Percentiles rank a stretch among this genome's conserved stretches.
These are phyloP conservation scores for Coelogynopora nodosa DNA, from an alignment of 2,888 invertebrate species.

Conservation along the genomic window DNA sequence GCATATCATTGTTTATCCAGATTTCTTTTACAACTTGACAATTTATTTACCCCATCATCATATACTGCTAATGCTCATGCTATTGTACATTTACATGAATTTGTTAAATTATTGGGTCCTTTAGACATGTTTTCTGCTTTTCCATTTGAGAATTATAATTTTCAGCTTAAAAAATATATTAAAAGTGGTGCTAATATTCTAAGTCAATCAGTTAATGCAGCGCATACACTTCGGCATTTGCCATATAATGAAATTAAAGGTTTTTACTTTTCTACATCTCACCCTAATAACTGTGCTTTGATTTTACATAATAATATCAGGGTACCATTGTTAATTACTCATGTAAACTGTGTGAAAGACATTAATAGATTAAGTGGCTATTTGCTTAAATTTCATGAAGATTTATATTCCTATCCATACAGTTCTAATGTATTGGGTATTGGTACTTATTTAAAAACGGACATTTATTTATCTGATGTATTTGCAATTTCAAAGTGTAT, in stretches of 20 bases:
- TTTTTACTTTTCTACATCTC: background rate
- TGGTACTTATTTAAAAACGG: background rate
- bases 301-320: background rate
- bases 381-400: background rate
- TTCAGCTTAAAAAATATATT: slow-evolving; percentile 40
- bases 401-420: background rate
- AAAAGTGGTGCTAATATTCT: background rate
- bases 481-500: background rate
- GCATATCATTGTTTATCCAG: too few relatives aligned
- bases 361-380: background rate
- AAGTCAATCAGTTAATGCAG: background rate
- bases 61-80: slow-evolving; percentile 47
- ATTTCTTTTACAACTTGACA: too few relatives aligned
- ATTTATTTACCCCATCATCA: slow-evolving; percentile 41
- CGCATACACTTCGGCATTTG: background rate
- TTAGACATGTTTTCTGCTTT: slow-evolving; percentile 47
- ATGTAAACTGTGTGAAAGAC: background rate
- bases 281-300: background rate
- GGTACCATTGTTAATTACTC: background rate
- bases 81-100: slow-evolving; percentile 45
- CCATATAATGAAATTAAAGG: background rate
- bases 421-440: background rate
- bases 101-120: slow-evolving; percentile 45
- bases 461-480: background rate
- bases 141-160: slow-evolving; percentile 47